Evolutionary conservation across 2,797 vertebrate genomes (phyloP).

Genomic region (Sciaenops ocellatus): DNA sequence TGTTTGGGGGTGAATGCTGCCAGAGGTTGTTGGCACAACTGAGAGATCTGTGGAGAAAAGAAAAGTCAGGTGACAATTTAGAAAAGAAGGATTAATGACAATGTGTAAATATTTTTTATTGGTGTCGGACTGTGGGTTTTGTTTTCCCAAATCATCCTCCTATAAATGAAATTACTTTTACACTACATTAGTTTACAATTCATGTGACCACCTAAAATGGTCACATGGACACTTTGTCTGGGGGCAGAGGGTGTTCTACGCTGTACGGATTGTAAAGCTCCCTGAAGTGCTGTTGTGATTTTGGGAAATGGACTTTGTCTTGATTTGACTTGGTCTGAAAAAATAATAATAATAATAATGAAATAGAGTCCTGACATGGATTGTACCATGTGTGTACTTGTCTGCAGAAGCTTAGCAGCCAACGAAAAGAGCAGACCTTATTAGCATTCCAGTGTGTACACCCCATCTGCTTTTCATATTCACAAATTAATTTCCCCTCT

Average conservation of each 20-base stretch:
- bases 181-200: too few species aligned
- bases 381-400: slow-evolving; percentile 18
- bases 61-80: neutral
- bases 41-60: slow-evolving; percentile 88
- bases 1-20: slow-evolving; percentile 89
- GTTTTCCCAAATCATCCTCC: neutral
- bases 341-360: neutral
- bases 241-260: too few species aligned
- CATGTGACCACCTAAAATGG: too few species aligned
- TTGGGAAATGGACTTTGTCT: too few species aligned
- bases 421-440: slow-evolving; percentile 57
- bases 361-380: slow-evolving; percentile 9
- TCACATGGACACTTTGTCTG: slow-evolving; percentile 14
- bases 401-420: slow-evolving; percentile 53
- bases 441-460: slow-evolving; percentile 75
- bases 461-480: slow-evolving; percentile 79
- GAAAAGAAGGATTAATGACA: neutral
- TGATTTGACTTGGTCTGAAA: too few species aligned
- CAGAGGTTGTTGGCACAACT: slow-evolving; percentile 94
- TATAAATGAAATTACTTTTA: too few species aligned
- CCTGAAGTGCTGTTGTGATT: too few species aligned
- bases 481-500: slow-evolving; percentile 79
- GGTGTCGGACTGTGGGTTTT: neutral
- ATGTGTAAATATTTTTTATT: neutral
- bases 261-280: neutral